These are phyloP conservation scores for Pimpla rufipes DNA, from an alignment of 2,888 invertebrate species.

Conservation along the genomic window DNA sequence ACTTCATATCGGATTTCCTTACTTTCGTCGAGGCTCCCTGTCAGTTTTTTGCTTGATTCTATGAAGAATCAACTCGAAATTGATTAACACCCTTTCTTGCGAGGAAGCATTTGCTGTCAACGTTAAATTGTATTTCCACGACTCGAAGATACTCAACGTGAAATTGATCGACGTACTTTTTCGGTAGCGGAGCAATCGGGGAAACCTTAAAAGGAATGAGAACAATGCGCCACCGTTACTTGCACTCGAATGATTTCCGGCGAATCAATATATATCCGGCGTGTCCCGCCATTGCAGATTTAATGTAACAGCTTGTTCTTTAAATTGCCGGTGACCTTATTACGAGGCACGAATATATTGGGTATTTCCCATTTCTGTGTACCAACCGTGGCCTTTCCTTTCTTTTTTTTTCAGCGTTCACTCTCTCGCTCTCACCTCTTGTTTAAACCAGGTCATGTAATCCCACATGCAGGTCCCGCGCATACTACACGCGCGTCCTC, in stretches of 20 bases:
- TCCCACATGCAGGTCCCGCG: conserved; percentile 56
- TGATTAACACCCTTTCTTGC: not conserved
- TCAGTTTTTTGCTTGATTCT: not conserved
- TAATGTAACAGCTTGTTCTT: conserved; percentile 4
- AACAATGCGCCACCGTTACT: not conserved
- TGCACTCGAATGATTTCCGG: not conserved
- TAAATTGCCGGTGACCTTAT: conserved; percentile 16
- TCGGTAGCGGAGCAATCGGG: no score
- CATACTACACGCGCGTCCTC: conserved; percentile 19
- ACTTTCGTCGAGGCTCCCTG: no score
- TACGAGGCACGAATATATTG: conserved; percentile 43
- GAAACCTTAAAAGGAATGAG: not conserved
- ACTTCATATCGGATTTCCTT: no score
- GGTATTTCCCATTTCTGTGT: conserved; percentile 46
- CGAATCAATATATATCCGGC: not conserved
- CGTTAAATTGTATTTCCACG: no score
- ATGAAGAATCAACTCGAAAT: not conserved
- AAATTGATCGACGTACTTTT: no score
- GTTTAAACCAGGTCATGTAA: conserved; percentile 66
- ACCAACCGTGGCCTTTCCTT: conserved; percentile 26
- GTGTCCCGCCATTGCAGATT: not conserved
- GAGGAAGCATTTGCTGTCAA: not conserved
- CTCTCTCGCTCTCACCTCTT: conserved; percentile 41
- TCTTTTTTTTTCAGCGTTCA: not conserved
- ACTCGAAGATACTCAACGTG: no score